Conservation (phyloP, 2,888 invertebrate genomes). For the Leptinotarsa tumamoca region DNA sequence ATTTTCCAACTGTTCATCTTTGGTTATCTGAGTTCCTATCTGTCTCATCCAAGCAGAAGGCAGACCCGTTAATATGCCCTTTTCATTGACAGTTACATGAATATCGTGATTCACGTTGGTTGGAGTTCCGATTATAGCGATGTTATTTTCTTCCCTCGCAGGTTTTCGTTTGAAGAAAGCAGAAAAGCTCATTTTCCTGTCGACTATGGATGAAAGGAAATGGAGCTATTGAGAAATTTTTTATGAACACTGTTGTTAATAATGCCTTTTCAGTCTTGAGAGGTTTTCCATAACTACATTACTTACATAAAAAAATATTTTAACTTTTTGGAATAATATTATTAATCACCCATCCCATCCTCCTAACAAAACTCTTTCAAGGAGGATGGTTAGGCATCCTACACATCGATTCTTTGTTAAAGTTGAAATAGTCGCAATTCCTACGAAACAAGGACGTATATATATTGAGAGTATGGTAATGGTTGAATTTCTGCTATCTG, state of each 20-base stretch:
- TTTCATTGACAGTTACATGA: constrained; percentile 88
- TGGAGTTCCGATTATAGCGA: constrained; percentile 71
- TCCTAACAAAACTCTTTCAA: background rate
- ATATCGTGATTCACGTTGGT: constrained; percentile 88
- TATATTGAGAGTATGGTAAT: too few relatives aligned
- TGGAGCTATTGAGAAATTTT: background rate
- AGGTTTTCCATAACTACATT: constrained; percentile 11
- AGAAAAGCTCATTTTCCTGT: constrained; percentile 39
- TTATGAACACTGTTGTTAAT: background rate
- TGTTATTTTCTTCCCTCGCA: constrained; percentile 58
- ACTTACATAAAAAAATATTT: constrained; percentile 4
- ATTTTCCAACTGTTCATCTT: constrained; percentile 89
- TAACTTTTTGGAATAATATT: constrained; percentile 3
- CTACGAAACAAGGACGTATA: too few relatives aligned
- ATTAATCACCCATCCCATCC: constrained; percentile 16
- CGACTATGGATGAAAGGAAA: constrained; percentile 8
- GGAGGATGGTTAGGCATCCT: background rate
- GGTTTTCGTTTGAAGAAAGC: constrained; percentile 41
- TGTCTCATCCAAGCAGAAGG: constrained; percentile 86
- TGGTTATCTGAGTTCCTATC: constrained; percentile 85
- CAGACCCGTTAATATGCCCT: constrained; percentile 87
- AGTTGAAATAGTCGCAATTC: background rate
- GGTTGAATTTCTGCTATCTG: too few relatives aligned
- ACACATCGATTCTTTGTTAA: background rate
- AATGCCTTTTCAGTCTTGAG: constrained; percentile 9